A percentile compares a stretch with the other conserved stretches of the same genome.
phyloP scores from a whole-genome alignment of 1,140 invertebrate genomes.

The Drosophila athabasca region DNA sequence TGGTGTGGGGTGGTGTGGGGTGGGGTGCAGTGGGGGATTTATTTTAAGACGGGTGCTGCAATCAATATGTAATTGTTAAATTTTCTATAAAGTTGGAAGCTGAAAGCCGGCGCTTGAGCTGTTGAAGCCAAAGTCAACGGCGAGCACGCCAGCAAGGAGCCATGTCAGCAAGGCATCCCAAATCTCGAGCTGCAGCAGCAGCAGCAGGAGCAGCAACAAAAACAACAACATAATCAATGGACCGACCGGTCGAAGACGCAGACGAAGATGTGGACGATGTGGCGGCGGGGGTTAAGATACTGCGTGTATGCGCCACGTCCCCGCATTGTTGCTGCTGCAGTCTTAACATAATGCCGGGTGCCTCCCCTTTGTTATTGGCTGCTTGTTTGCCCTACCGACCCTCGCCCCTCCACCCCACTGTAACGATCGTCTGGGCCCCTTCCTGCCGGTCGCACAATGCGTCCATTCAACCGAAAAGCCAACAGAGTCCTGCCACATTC shows the following conservation, averaged over 20 bases:
- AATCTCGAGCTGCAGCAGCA: not conserved
- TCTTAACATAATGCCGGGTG: conserved; percentile 48
- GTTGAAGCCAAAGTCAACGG: conserved; percentile 31
- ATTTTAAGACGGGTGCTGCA: conserved; percentile 51
- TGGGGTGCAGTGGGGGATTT: conserved; percentile 44
- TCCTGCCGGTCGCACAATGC: conserved; percentile 46
- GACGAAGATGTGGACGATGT: conserved; percentile 57
- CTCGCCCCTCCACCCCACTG: not conserved
- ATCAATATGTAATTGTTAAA: conserved; percentile 79
- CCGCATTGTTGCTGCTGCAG: conserved; percentile 24
- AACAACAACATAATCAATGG: conserved; percentile 69
- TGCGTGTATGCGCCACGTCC: conserved; percentile 26
- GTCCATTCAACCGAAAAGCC: conserved; percentile 75
- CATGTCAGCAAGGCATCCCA: not conserved
- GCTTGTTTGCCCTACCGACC: conserved; percentile 62
- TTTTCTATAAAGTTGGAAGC: conserved; percentile 57
- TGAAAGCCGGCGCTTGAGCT: conserved; percentile 9
- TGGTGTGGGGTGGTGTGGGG: too few species aligned
- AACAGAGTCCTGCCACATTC: conserved; percentile 49
- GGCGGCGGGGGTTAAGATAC: conserved; percentile 55
- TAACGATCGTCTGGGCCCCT: not conserved
- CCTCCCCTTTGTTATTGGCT: conserved; percentile 63
- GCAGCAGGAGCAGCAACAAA: conserved; percentile 2
- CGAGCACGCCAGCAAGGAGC: conserved; percentile 33
- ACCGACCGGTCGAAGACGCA: conserved; percentile 20